A percentile compares a stretch with the other conserved stretches of the same genome.
Evolutionary conservation across 2,888 invertebrate genomes (phyloP).

Genomic region (Pomacea canaliculata): DNA sequence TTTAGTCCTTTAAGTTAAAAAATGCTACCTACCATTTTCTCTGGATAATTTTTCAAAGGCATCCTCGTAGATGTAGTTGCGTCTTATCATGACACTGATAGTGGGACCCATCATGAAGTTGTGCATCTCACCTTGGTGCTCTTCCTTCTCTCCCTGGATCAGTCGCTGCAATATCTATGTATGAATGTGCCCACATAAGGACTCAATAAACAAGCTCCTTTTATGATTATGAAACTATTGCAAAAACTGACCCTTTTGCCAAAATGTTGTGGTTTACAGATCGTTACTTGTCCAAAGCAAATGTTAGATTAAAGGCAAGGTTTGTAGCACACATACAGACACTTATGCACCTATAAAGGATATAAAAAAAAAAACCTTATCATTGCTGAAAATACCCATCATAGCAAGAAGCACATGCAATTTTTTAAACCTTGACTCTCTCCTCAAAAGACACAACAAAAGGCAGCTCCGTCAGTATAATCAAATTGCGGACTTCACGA

Average conservation of each 20-base stretch:
- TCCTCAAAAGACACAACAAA: constrained; percentile 94
- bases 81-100: constrained; percentile 66
- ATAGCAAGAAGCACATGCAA: no score
- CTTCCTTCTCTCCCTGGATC: constrained; percentile 75
- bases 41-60: constrained; percentile 93
- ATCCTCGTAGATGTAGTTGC: constrained; percentile 97
- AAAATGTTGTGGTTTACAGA: no score
- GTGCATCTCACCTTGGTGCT: constrained; percentile 81
- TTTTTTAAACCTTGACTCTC: constrained; percentile 82
- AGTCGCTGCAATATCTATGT: constrained; percentile 70
- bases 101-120: constrained; percentile 80
- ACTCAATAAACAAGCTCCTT: no score
- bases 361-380: no score
- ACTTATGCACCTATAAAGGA: no score
- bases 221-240: no score
- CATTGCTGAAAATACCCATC: no score
- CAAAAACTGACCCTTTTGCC: no score
- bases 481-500: constrained; percentile 87
- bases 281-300: no score
- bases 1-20: no score
- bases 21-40: constrained; percentile 80
- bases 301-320: no score
- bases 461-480: constrained; percentile 91
- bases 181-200: not conserved
- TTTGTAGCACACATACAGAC: no score